Evolutionary conservation across 2,797 vertebrate genomes (phyloP).

Genomic region (Florisuga fusca): DNA sequence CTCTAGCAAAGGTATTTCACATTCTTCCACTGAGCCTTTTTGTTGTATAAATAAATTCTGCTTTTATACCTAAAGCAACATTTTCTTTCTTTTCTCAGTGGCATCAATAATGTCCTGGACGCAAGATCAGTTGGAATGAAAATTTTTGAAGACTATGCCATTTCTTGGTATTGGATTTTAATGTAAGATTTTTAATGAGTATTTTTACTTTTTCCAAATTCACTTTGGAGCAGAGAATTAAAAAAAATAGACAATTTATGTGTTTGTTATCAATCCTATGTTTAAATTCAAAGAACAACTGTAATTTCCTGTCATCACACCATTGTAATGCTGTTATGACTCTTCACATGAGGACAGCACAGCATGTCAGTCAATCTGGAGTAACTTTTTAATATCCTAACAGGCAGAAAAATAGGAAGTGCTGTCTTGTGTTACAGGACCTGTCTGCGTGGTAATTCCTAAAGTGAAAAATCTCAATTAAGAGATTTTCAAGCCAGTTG

Average conservation of each 20-base stretch:
- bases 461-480: background rate
- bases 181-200: slow-evolving; percentile 82
- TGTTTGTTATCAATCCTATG: background rate
- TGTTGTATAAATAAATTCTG: slow-evolving; percentile 1
- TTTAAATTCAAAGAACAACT: background rate
- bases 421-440: background rate
- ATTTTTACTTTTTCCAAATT: background rate
- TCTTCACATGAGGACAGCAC: background rate
- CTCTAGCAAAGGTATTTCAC: background rate
- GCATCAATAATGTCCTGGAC: slow-evolving; percentile 87
- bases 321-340: background rate
- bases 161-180: slow-evolving; percentile 96
- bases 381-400: background rate
- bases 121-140: slow-evolving; percentile 90
- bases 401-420: background rate
- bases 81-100: slow-evolving; percentile 78
- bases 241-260: background rate
- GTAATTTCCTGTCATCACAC: background rate
- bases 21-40: background rate
- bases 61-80: slow-evolving; percentile 16
- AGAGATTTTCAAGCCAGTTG: background rate
- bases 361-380: background rate
- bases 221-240: background rate
- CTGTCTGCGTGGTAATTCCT: background rate
- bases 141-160: slow-evolving; percentile 95